Evolutionary conservation across 2,113 vertebrate species (phyloP), one percentile per base, ranked within the genome.

Genomic region (Phalacrocorax carbo): DNA sequence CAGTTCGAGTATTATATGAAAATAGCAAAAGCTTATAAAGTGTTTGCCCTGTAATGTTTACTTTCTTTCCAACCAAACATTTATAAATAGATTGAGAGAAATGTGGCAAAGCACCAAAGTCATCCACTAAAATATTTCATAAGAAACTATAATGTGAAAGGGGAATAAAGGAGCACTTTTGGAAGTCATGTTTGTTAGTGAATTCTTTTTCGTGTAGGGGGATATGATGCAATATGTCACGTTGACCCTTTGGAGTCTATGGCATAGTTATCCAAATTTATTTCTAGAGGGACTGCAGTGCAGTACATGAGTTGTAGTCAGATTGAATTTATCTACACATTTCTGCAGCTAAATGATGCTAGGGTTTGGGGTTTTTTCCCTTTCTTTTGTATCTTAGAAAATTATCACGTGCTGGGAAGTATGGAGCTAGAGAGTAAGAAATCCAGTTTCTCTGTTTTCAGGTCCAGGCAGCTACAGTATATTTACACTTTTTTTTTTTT

Each of bases 131-230:
- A 86, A 69, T 91, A 88, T 96, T 96, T 95, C 86, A 77, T 91
- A 93, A 96, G 94, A 85, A 96, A 91, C 57, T 97, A 87, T 87
- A 96, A 93, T 51, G 78, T 66, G 73, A 77, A 95, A 97, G 81
- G 92, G 95, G 77, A 95, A 94, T 87, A 94, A 95, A 91, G 84
- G 54, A 93, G 10, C 30, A 90, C 18, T 96, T 93, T 83, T 92
- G 57, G 92, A 96, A 92, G 57, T 82, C 55, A 36, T 87, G 61
- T 70, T 89, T 93, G 64, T 84, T 82, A 90, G 91, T 58, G 76
- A 93, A 89, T 94, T 91, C 40, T 73, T 93, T 73, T 79, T 54
- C 9, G 44, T 93, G 69, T 86, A 73, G 76, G 48, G 91, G 54
- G 60, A 86, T 92, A 72, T 94, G 90, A 86, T 82, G 95, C 85